These are phyloP conservation scores for Sebastes melanostomus DNA, from an alignment of 2,797 vertebrate genomes.

Conservation along the genomic window DNA sequence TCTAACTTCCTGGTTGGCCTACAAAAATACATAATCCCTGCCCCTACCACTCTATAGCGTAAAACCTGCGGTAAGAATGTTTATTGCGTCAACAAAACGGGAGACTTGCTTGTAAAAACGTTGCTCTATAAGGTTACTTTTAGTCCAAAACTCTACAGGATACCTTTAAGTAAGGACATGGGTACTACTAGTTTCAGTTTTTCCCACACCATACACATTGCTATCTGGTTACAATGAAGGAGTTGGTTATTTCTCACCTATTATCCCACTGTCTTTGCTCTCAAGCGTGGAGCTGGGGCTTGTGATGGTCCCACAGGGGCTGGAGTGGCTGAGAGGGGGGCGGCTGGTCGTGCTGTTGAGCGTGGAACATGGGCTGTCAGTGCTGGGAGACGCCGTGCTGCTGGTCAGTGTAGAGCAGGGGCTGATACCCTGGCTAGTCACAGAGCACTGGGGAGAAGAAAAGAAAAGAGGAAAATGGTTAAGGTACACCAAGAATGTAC, in stretches of 20 bases:
- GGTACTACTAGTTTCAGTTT: not conserved
- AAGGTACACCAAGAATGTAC: slow-evolving; percentile 14
- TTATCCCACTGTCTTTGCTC: slow-evolving; percentile 99
- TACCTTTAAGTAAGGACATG: not conserved
- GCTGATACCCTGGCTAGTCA: slow-evolving; percentile 90
- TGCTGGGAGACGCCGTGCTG: slow-evolving; percentile 95
- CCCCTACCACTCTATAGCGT: not conserved
- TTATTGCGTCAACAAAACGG: not conserved
- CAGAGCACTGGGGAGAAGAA: slow-evolving; percentile 80
- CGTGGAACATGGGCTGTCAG: slow-evolving; percentile 95
- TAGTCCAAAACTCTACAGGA: not conserved
- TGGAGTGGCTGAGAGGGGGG: slow-evolving; percentile 82
- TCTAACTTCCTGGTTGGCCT: no score
- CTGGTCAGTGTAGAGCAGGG: slow-evolving; percentile 97
- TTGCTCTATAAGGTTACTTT: not conserved
- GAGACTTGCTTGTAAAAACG: no score
- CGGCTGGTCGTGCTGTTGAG: slow-evolving; percentile 90
- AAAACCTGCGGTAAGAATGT: not conserved
- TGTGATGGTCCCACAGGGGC: slow-evolving; percentile 93
- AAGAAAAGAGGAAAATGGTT: slow-evolving; percentile 22
- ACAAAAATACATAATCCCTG: no score
- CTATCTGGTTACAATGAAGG: not conserved
- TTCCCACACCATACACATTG: not conserved
- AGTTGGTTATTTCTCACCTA: slow-evolving; percentile 75
- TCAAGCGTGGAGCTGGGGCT: slow-evolving; percentile 98